Percentiles rank a stretch among this genome's conserved stretches.
Evolutionary conservation across 2,888 invertebrate genomes (phyloP).

Genomic region (Arge pagana): DNA sequence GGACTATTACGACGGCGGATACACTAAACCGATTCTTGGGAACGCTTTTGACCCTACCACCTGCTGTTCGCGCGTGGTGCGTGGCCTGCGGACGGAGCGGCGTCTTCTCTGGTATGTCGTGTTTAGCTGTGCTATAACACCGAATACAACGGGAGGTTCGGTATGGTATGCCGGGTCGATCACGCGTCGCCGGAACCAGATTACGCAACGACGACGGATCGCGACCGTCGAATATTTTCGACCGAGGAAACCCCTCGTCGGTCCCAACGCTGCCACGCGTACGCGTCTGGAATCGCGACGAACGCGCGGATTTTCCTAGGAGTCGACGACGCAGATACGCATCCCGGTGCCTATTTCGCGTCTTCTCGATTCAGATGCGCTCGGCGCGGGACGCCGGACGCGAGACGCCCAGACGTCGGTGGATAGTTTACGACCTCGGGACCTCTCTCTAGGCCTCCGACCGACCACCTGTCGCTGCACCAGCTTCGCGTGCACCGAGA

Average conservation of each 20-base stretch:
- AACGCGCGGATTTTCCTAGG: too few relatives aligned
- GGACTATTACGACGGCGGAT: constrained; percentile 20
- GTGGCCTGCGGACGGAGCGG: background rate
- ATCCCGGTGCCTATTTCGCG: background rate
- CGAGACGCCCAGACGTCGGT: constrained; percentile 21
- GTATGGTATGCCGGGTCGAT: constrained; percentile 9
- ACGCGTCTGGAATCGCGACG: background rate
- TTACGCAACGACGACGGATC: constrained; percentile 16
- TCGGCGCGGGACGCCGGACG: constrained; percentile 11
- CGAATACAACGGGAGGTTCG: constrained; percentile 3
- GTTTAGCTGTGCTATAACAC: constrained; percentile 19
- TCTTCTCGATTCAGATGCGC: constrained; percentile 2
- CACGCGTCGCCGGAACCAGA: constrained; percentile 21
- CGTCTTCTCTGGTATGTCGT: constrained; percentile 19
- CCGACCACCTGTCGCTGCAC: constrained; percentile 22
- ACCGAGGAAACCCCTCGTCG: background rate
- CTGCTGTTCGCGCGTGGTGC: constrained; percentile 49
- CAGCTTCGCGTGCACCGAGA: constrained; percentile 17
- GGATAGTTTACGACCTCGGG: constrained; percentile 22
- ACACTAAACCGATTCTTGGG: constrained; percentile 49
- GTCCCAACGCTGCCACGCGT: background rate
- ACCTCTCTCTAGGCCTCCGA: constrained; percentile 22
- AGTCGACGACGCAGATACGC: too few relatives aligned
- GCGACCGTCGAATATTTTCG: too few relatives aligned
- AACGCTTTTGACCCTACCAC: constrained; percentile 55